Percentiles rank a stretch among this genome's conserved stretches.
These are phyloP conservation scores for Petrocephalus sullivani DNA, from an alignment of 2,797 vertebrate genomes.

Conservation along the genomic window DNA sequence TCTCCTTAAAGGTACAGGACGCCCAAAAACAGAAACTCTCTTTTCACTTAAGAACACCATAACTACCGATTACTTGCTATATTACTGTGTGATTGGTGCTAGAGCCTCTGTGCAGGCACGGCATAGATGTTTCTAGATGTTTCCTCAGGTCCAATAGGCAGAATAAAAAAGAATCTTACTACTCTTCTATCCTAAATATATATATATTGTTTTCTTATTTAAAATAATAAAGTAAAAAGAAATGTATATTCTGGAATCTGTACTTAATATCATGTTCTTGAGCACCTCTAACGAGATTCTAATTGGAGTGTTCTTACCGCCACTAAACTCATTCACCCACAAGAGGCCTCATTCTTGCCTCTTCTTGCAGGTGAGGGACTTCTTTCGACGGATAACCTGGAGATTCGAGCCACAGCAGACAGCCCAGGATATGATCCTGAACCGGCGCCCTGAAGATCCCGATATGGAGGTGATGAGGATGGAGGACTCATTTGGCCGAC, in stretches of 20 bases:
- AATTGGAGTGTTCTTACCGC: slow-evolving; percentile 73
- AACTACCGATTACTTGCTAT: no score
- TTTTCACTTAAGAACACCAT: no score
- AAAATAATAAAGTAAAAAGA: slow-evolving; percentile 78
- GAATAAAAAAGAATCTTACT: not conserved
- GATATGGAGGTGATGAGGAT: slow-evolving; percentile 62
- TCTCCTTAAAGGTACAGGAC: slow-evolving; percentile 60
- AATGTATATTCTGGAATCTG: slow-evolving; percentile 66
- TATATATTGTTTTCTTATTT: slow-evolving; percentile 59
- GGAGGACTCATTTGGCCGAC: slow-evolving; percentile 67
- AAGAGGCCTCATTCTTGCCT: slow-evolving; percentile 64
- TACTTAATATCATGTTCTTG: slow-evolving; percentile 70
- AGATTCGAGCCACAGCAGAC: slow-evolving; percentile 57
- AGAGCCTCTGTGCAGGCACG: no score
- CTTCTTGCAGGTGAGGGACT: slow-evolving; percentile 67
- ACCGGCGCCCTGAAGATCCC: slow-evolving; percentile 31
- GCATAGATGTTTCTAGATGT: no score
- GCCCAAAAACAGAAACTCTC: no score
- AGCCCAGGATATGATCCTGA: slow-evolving; percentile 39
- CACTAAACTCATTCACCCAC: slow-evolving; percentile 38
- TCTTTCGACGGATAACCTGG: slow-evolving; percentile 70
- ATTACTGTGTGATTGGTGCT: no score
- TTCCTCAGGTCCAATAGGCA: no score
- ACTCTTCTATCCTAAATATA: not conserved
- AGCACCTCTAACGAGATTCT: slow-evolving; percentile 74